A percentile compares a stretch with the other conserved stretches of the same genome.
Conservation (phyloP, 2,797 vertebrate species). For the Microchirus variegatus region DNA sequence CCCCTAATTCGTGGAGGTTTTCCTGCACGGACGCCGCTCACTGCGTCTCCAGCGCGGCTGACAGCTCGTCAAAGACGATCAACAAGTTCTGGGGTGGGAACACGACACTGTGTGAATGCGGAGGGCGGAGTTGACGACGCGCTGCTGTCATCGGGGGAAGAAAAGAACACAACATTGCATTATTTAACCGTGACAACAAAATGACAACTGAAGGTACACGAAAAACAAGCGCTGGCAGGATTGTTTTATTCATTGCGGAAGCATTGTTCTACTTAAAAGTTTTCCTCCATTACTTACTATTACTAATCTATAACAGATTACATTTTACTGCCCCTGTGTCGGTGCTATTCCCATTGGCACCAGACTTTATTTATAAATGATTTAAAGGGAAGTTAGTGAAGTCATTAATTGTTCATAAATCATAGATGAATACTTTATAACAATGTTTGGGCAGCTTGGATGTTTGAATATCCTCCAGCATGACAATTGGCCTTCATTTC, state of each 20-base stretch:
- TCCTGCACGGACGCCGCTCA: neutral
- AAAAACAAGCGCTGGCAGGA: neutral
- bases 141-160: conserved; percentile 17
- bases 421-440: too few relatives aligned
- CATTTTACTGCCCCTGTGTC: too few relatives aligned
- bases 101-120: conserved; percentile 2
- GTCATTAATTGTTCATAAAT: too few relatives aligned
- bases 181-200: neutral
- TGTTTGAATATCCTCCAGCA: too few relatives aligned
- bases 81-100: conserved; percentile 15
- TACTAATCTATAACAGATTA: too few relatives aligned
- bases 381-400: too few relatives aligned
- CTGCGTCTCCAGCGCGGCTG: conserved; percentile 1
- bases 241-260: neutral
- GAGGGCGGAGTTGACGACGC: conserved; percentile 5
- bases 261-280: neutral
- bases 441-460: too few relatives aligned
- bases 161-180: conserved; percentile 7
- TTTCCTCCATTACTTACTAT: too few relatives aligned
- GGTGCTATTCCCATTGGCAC: too few relatives aligned
- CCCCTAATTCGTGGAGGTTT: too few relatives aligned
- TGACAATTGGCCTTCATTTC: too few relatives aligned
- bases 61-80: conserved; percentile 34
- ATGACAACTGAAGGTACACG: neutral
- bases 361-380: too few relatives aligned